Evolutionary conservation across 2,888 invertebrate species (phyloP).

Genomic region (Geotrupes spiniger): DNA sequence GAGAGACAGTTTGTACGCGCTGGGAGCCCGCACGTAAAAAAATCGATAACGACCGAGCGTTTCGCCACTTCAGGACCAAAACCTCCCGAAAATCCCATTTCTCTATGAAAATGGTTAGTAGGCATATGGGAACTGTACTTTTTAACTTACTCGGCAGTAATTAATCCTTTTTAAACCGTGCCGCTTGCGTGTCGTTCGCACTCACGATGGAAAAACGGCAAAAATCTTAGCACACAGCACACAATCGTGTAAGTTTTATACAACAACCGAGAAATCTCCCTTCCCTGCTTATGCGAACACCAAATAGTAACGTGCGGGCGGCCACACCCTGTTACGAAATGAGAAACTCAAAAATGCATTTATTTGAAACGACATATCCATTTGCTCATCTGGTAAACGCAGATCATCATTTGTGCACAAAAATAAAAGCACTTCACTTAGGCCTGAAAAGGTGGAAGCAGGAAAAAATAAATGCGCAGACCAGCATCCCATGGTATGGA

Average conservation of each 20-base stretch:
- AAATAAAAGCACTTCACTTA: conserved; percentile 4
- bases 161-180: conserved; percentile 2
- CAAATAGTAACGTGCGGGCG: neutral
- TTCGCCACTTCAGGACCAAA: neutral
- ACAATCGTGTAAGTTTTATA: neutral
- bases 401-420: conserved; percentile 1
- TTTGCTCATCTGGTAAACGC: neutral
- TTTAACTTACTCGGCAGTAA: conserved; percentile 1
- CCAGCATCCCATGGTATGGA: conserved; percentile 9
- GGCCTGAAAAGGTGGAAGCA: conserved; percentile 3
- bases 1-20: conserved; percentile 13
- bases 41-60: conserved; percentile 1
- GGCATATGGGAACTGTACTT: neutral
- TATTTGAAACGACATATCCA: no score
- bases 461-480: conserved; percentile 3
- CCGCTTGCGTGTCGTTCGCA: neutral
- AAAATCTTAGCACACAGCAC: no score
- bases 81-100: neutral
- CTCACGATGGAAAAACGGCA: neutral
- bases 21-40: neutral
- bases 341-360: neutral
- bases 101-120: conserved; percentile 2
- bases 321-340: neutral
- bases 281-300: neutral
- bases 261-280: neutral